Conservation (phyloP, 2,888 invertebrate species). For the Tortrix viridana region DNA sequence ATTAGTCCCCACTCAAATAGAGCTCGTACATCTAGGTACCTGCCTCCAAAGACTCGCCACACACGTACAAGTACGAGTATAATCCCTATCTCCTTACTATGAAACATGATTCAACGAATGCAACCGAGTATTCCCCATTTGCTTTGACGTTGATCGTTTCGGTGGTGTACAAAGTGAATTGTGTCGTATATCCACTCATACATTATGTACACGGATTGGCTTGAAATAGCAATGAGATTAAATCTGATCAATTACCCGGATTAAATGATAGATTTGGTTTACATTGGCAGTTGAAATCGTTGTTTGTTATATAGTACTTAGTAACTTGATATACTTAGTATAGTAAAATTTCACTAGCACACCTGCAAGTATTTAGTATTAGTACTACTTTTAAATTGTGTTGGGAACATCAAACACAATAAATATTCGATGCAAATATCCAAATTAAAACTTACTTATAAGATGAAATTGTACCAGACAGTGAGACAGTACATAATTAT, state of each 20-base stretch:
- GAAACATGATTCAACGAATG: conserved; percentile 35
- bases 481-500: too few species aligned
- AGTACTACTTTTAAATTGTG: too few species aligned
- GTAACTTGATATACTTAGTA: conserved; percentile 2
- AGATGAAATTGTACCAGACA: too few species aligned
- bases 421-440: too few species aligned
- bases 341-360: not conserved
- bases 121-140: conserved; percentile 34
- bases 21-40: conserved; percentile 21
- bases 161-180: conserved; percentile 29
- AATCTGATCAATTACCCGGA: conserved; percentile 35
- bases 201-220: conserved; percentile 15
- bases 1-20: conserved; percentile 33
- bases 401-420: too few species aligned
- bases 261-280: conserved; percentile 30
- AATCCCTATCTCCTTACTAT: conserved; percentile 29
- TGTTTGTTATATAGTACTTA: conserved; percentile 13
- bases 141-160: conserved; percentile 30
- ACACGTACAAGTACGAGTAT: conserved; percentile 10
- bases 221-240: conserved; percentile 30
- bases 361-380: too few species aligned
- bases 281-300: conserved; percentile 15
- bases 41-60: not conserved
- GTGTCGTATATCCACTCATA: conserved; percentile 3
- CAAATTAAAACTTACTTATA: too few species aligned